These are phyloP conservation scores for Papilio gigon DNA, from an alignment of 2,888 invertebrate species.

Conservation along the genomic window DNA sequence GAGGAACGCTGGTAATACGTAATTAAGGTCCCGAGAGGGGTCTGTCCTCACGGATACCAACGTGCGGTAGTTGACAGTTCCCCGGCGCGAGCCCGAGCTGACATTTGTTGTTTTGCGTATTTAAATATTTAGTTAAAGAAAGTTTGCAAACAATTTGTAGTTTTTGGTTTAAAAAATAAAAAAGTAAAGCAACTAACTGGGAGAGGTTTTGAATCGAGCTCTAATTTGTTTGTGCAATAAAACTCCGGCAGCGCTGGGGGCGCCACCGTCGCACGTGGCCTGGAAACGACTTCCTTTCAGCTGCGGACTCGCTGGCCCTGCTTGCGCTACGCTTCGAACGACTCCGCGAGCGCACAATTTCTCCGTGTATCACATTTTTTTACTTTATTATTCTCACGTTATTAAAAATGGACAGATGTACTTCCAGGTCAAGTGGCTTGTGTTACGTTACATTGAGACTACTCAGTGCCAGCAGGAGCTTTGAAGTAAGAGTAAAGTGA, in stretches of 20 bases:
- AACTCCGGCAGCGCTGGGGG: background rate
- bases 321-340: background rate
- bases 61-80: too few relatives aligned
- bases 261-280: background rate
- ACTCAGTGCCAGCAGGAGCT: too few relatives aligned
- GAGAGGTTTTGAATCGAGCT: slow-evolving; percentile 9
- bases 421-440: too few relatives aligned
- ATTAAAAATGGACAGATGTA: too few relatives aligned
- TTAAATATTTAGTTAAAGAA: background rate
- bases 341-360: background rate
- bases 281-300: slow-evolving; percentile 4
- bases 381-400: too few relatives aligned
- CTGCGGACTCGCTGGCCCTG: background rate
- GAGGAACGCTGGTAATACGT: too few relatives aligned
- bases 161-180: slow-evolving; percentile 5
- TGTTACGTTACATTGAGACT: too few relatives aligned
- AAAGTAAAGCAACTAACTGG: slow-evolving; percentile 8
- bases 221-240: slow-evolving; percentile 15
- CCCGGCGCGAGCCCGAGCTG: too few relatives aligned
- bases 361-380: background rate
- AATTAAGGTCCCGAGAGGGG: too few relatives aligned
- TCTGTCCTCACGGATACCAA: too few relatives aligned
- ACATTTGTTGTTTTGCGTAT: background rate
- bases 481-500: too few relatives aligned
- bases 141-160: background rate